These are phyloP conservation scores for Shargacucullia verbasci DNA, from an alignment of 2,888 invertebrate species.

Conservation along the genomic window DNA sequence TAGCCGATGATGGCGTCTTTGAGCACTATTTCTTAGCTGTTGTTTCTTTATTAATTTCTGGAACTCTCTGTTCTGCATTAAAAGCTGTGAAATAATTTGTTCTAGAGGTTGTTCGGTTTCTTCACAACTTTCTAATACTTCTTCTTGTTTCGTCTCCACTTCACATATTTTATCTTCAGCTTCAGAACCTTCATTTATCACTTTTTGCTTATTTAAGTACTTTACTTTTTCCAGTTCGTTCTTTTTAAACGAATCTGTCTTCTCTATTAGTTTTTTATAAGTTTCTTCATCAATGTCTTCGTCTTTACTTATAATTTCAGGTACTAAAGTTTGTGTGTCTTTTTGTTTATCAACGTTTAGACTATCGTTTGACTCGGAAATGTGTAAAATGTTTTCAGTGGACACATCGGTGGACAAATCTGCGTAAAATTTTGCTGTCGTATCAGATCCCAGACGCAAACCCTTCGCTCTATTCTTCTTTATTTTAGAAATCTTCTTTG, in stretches of 20 bases:
- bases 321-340: slow-evolving; percentile 58
- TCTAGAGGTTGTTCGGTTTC: slow-evolving; percentile 90
- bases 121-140: slow-evolving; percentile 72
- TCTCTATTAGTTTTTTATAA: slow-evolving; percentile 84
- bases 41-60: slow-evolving; percentile 94
- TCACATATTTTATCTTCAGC: slow-evolving; percentile 74
- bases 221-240: slow-evolving; percentile 86
- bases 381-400: slow-evolving; percentile 89
- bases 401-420: slow-evolving; percentile 90
- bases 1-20: slow-evolving; percentile 87
- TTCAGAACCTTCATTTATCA: slow-evolving; percentile 83
- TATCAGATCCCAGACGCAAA: slow-evolving; percentile 81
- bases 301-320: slow-evolving; percentile 78
- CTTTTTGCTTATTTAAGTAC: slow-evolving; percentile 85
- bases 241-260: slow-evolving; percentile 88
- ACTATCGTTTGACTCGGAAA: slow-evolving; percentile 91
- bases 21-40: slow-evolving; percentile 88
- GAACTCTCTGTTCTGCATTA: slow-evolving; percentile 95
- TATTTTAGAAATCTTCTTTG: slow-evolving; percentile 92
- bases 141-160: slow-evolving; percentile 58
- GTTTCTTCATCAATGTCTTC: slow-evolving; percentile 85
- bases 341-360: slow-evolving; percentile 81
- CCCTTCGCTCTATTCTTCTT: slow-evolving; percentile 91
- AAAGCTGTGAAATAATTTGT: slow-evolving; percentile 94
- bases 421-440: slow-evolving; percentile 91